These are phyloP conservation scores for Peucedramus taeniatus DNA, from an alignment of 2,113 vertebrate species.

Conservation along the genomic window DNA sequence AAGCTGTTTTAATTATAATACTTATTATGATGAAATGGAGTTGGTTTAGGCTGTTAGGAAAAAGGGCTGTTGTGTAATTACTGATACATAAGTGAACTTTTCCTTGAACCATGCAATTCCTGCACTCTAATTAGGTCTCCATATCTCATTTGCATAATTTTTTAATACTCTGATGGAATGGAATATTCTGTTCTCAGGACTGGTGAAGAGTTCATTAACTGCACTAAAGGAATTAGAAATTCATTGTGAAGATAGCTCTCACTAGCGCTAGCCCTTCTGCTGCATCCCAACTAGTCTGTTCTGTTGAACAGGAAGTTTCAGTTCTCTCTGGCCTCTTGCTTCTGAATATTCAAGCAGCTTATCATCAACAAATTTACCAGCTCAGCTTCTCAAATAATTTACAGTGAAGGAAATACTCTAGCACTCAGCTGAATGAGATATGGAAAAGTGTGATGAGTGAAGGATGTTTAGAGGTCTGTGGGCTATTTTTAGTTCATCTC, in stretches of 20 bases:
- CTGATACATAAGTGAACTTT: constrained; percentile 13
- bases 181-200: constrained; percentile 1
- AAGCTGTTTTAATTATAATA: constrained; percentile 41
- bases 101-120: neutral
- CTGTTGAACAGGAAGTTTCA: neutral
- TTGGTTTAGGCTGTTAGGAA: constrained; percentile 21
- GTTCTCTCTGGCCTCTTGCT: neutral
- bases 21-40: constrained; percentile 26
- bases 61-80: constrained; percentile 23
- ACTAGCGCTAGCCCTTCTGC: neutral
- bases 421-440: neutral
- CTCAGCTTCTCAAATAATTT: neutral
- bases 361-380: neutral
- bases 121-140: constrained; percentile 9
- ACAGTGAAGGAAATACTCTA: neutral
- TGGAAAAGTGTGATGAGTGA: neutral
- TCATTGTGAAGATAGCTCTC: neutral
- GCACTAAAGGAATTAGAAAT: neutral
- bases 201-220: neutral
- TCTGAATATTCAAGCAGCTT: neutral
- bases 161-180: neutral
- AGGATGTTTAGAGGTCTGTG: neutral
- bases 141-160: constrained; percentile 25
- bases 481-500: neutral
- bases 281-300: neutral